phyloP scores from a whole-genome alignment of 92 coral and sea anemone genomes.

The Umimayanthus chanpuru region DNA sequence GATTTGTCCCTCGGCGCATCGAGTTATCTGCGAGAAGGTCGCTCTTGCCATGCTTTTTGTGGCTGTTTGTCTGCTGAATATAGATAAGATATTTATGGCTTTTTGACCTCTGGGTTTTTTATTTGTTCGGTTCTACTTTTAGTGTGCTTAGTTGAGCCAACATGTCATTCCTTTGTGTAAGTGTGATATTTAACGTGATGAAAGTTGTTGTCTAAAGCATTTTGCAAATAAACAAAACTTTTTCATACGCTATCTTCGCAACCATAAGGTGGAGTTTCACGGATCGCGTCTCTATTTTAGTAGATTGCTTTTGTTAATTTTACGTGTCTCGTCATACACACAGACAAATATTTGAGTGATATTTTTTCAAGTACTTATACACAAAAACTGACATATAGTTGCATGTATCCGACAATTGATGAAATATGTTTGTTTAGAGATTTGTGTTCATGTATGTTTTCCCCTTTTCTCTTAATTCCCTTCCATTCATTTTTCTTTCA shows the following conservation, averaged over 20 bases:
- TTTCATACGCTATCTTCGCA: neutral
- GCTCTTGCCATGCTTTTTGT: neutral
- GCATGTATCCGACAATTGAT: neutral
- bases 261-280: neutral
- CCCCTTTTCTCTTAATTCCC: neutral
- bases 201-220: constrained; percentile 21
- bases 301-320: too few relatives aligned
- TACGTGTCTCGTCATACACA: neutral
- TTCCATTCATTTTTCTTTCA: neutral
- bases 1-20: constrained; percentile 6
- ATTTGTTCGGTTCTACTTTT: constrained; percentile 3
- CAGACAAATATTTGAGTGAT: neutral
- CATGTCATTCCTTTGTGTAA: neutral
- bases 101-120: constrained; percentile 16
- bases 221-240: constrained; percentile 24
- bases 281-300: neutral
- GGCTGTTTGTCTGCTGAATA: neutral
- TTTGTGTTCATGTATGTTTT: neutral
- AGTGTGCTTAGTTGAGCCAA: neutral
- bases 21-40: neutral
- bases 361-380: too few relatives aligned
- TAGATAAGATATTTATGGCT: constrained; percentile 15
- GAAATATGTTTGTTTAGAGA: neutral
- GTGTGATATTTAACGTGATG: constrained; percentile 3
- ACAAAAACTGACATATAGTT: neutral